A percentile compares a stretch with the other conserved stretches of the same genome.
Evolutionary conservation across 2,888 invertebrate species (phyloP).

Genomic region (Rhingia campestris): DNA sequence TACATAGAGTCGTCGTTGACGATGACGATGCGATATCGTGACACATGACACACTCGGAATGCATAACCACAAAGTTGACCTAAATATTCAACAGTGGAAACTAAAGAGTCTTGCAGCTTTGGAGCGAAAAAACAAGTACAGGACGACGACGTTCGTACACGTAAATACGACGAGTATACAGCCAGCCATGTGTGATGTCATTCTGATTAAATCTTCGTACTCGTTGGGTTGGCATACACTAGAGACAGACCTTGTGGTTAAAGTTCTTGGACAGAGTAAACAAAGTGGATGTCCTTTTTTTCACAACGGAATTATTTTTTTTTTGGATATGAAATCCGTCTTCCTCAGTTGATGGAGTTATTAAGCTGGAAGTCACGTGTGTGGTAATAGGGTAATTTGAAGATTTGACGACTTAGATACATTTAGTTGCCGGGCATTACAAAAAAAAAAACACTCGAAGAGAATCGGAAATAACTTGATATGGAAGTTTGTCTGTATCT

Average conservation of each 20-base stretch:
- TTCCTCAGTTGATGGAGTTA: too few relatives aligned
- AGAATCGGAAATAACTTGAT: too few relatives aligned
- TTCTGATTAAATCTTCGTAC: constrained; percentile 43
- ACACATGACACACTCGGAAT: constrained; percentile 70
- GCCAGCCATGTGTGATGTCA: constrained; percentile 57
- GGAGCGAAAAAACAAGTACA: not conserved
- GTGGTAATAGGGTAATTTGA: too few relatives aligned
- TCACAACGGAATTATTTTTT: too few relatives aligned
- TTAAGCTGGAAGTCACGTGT: too few relatives aligned
- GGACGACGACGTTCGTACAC: constrained; percentile 34
- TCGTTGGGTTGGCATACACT: not conserved
- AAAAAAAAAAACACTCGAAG: too few relatives aligned
- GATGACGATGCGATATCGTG: constrained; percentile 69
- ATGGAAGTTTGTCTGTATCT: too few relatives aligned
- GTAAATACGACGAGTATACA: not conserved
- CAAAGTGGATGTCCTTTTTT: not conserved
- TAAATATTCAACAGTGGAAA: constrained; percentile 64
- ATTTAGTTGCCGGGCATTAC: too few relatives aligned
- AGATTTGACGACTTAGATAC: too few relatives aligned
- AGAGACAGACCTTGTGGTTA: constrained; percentile 11
- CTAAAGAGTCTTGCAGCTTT: constrained; percentile 41
- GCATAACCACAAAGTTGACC: constrained; percentile 67
- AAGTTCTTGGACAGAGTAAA: constrained; percentile 1
- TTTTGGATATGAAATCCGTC: too few relatives aligned
- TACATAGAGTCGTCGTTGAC: constrained; percentile 9